A percentile compares a stretch with the other conserved stretches of the same genome.
Conservation (phyloP, 1,140 invertebrate species). For the Oscheius sp. region DNA sequence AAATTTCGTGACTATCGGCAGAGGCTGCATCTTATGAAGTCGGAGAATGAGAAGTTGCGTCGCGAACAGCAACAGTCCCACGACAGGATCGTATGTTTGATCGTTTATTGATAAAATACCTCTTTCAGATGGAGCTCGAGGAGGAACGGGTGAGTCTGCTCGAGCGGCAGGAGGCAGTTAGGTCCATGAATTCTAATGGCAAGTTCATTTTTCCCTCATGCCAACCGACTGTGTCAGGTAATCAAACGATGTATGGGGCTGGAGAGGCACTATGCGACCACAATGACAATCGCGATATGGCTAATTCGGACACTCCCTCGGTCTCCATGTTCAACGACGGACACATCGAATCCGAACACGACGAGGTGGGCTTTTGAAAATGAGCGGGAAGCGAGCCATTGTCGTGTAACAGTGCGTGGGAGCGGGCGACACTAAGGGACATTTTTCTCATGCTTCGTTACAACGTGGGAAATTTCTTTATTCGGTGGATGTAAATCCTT, state of each 20-base stretch:
- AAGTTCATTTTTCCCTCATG: too few species aligned
- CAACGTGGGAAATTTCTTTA: too few species aligned
- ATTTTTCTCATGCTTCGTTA: too few species aligned
- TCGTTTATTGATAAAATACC: too few species aligned
- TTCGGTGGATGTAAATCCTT: not conserved
- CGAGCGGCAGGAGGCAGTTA: too few species aligned
- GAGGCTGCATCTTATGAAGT: not conserved
- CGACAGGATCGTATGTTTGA: not conserved
- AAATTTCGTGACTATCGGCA: not conserved
- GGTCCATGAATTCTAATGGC: too few species aligned
- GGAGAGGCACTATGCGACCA: not conserved
- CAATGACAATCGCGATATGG: not conserved
- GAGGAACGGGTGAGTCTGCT: not conserved
- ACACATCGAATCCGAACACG: not conserved
- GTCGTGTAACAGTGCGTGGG: too few species aligned
- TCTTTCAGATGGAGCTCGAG: conserved; percentile 5
- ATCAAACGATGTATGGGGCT: not conserved
- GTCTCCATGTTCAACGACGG: conserved; percentile 2
- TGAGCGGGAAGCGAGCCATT: too few species aligned
- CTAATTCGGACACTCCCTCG: not conserved
- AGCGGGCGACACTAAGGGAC: too few species aligned
- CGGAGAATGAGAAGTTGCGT: not conserved
- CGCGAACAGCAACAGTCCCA: not conserved
- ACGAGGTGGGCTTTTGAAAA: not conserved
- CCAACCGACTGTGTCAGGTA: too few species aligned